Evolutionary conservation across 2,113 vertebrate species (phyloP).

Genomic region (Craseonycteris thonglongyai): DNA sequence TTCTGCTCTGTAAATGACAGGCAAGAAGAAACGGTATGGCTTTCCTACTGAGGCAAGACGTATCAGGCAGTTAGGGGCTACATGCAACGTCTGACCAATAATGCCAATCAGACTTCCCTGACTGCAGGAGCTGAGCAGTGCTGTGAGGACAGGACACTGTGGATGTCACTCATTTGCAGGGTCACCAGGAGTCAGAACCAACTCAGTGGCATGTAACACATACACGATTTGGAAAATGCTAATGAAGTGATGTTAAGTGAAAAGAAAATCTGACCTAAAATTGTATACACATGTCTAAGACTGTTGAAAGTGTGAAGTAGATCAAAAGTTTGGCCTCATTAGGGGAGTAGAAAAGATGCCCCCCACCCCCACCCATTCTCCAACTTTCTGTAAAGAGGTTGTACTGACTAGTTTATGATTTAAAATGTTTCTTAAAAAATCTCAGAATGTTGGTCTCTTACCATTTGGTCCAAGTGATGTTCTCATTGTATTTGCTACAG

Average conservation of each 20-base stretch:
- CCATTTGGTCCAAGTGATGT: conserved; percentile 97
- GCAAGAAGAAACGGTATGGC: background rate
- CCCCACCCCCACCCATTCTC: accelerated
- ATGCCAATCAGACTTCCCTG: background rate
- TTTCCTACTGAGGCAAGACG: background rate
- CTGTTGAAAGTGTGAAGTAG: background rate
- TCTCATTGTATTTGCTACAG: conserved; percentile 94
- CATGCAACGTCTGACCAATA: background rate
- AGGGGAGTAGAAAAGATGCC: background rate
- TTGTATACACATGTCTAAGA: background rate
- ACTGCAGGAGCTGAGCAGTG: background rate
- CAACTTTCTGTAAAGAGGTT: background rate
- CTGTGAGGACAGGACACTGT: background rate
- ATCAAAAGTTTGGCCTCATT: background rate
- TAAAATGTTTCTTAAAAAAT: background rate
- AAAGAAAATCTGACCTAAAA: background rate
- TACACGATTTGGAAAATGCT: background rate
- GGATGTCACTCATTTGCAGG: too few relatives aligned
- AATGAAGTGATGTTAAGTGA: background rate
- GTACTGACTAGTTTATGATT: background rate
- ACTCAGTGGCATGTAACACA: background rate
- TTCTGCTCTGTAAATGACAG: background rate
- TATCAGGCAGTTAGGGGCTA: background rate
- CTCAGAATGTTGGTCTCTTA: conserved; percentile 68
- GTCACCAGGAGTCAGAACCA: background rate